Conservation (phyloP, 2,113 vertebrate genomes). For the Melanotaenia duboulayi region DNA sequence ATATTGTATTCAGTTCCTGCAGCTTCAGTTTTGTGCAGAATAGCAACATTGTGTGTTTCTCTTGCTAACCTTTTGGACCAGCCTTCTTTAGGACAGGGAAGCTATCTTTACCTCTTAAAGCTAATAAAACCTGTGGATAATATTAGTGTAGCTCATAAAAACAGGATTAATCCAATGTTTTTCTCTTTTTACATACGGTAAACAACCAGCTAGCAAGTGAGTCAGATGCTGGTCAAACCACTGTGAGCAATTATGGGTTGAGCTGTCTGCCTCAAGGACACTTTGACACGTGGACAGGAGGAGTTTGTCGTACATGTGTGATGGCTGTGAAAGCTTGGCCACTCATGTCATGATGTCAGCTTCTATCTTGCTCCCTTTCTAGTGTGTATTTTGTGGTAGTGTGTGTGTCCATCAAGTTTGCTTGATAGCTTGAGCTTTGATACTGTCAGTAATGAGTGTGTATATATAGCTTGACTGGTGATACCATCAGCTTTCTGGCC, state of each 20-base stretch:
- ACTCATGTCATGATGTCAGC: slow-evolving; percentile 4
- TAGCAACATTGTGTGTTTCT: background rate
- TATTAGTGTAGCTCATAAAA: fast-evolving
- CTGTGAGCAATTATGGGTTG: background rate
- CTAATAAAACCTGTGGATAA: background rate
- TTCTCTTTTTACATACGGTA: background rate
- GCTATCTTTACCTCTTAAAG: background rate
- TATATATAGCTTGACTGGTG: slow-evolving; percentile 15
- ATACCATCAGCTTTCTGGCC: slow-evolving; percentile 39
- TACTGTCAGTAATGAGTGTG: slow-evolving; percentile 22
- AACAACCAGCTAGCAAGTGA: background rate
- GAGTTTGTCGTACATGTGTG: background rate
- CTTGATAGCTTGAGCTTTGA: slow-evolving; percentile 45
- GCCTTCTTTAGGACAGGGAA: background rate
- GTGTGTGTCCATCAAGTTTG: slow-evolving; percentile 39
- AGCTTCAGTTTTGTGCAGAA: background rate
- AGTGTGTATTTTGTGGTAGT: slow-evolving; percentile 19
- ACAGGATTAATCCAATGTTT: background rate
- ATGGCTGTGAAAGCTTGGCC: slow-evolving; percentile 25
- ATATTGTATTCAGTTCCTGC: background rate
- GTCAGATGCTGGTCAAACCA: background rate
- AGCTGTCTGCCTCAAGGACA: slow-evolving; percentile 28
- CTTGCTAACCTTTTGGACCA: background rate
- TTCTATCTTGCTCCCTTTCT: background rate
- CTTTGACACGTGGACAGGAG: background rate